phyloP scores from a whole-genome alignment of 2,888 invertebrate genomes.

The Tetragonisca angustula region DNA sequence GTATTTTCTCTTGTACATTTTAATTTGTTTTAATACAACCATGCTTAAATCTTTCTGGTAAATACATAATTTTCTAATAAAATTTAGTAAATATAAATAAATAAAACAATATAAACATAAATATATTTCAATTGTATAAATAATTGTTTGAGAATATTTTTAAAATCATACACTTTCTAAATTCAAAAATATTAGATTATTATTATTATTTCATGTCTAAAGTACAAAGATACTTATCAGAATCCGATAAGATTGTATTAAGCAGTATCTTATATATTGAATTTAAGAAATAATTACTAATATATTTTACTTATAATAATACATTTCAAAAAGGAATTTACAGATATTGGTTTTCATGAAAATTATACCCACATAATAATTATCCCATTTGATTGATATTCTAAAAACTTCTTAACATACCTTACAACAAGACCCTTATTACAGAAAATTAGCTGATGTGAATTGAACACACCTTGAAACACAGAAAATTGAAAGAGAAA shows the following conservation, averaged over 20 bases:
- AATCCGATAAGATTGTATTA: background rate
- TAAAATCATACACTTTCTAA: background rate
- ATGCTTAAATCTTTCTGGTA: background rate
- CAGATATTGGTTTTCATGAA: background rate
- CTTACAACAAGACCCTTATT: slow-evolving; percentile 68
- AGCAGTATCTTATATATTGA: background rate
- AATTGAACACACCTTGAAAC: slow-evolving; percentile 68
- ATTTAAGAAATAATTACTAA: background rate
- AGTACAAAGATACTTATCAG: background rate
- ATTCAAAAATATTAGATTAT: background rate
- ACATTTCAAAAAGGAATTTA: background rate
- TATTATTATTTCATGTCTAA: background rate
- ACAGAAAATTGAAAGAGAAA: slow-evolving; percentile 66
- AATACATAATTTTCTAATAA: background rate
- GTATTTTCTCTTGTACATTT: background rate
- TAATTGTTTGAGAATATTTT: background rate
- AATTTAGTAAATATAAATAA: background rate
- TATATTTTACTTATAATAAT: background rate
- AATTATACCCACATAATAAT: background rate
- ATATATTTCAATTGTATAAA: background rate
- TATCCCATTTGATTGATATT: slow-evolving; percentile 13
- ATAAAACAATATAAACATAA: background rate
- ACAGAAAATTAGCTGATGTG: slow-evolving; percentile 74
- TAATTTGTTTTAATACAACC: background rate
- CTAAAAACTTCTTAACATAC: slow-evolving; percentile 24